These are phyloP conservation scores for Alosa sapidissima DNA, from an alignment of 2,797 vertebrate species.

Conservation along the genomic window DNA sequence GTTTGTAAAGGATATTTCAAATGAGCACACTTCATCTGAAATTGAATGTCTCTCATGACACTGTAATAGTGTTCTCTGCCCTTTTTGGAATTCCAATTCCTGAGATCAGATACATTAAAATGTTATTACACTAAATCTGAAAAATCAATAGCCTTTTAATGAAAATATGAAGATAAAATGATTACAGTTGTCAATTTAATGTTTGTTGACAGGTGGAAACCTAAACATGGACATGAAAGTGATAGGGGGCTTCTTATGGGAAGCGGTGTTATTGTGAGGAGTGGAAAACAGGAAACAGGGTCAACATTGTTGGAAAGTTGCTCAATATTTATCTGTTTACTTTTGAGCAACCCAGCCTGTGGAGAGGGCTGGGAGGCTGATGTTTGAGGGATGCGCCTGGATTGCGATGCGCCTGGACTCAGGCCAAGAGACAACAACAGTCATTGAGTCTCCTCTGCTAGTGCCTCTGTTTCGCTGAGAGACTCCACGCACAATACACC, in stretches of 20 bases:
- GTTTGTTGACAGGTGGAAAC: background rate
- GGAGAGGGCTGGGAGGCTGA: background rate
- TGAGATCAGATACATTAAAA: background rate
- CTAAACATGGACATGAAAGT: background rate
- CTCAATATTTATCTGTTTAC: conserved; percentile 13
- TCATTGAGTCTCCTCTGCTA: background rate
- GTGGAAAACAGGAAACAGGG: background rate
- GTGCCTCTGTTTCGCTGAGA: background rate
- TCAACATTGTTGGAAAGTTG: background rate
- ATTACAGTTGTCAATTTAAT: background rate
- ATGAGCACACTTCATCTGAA: no score
- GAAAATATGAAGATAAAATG: background rate
- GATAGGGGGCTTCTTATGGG: background rate
- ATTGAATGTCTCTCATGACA: background rate
- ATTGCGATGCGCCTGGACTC: background rate
- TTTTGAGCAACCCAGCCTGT: background rate
- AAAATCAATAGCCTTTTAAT: background rate
- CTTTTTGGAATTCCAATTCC: background rate
- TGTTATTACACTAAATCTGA: background rate
- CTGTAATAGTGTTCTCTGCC: background rate
- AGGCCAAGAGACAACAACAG: background rate
- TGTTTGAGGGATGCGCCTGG: background rate
- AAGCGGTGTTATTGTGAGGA: background rate
- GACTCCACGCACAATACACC: background rate
- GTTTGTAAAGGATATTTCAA: no score